A percentile compares a stretch with the other conserved stretches of the same genome.
Conservation (phyloP, 1,140 invertebrate genomes). For the Andricus grossulariae region DNA sequence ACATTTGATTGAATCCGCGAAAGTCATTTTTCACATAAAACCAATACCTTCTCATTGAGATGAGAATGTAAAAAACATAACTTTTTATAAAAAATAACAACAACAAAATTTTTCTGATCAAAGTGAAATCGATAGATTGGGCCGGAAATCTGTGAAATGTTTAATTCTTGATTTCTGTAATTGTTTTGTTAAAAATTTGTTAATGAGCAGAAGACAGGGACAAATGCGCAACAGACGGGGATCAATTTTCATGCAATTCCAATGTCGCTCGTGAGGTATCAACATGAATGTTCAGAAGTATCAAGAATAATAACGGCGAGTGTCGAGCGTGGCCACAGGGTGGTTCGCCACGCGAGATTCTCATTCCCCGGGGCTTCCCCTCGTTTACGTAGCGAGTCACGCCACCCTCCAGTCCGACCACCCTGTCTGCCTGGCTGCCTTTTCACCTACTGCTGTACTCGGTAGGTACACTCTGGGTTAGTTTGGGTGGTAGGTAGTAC, state of each 20-base stretch:
- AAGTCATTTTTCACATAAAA: too few species aligned
- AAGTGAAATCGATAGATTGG: too few species aligned
- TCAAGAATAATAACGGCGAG: conserved; percentile 66
- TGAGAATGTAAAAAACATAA: too few species aligned
- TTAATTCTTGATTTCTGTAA: too few species aligned
- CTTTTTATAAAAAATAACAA: too few species aligned
- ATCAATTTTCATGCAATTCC: background rate
- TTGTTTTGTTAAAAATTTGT: too few species aligned
- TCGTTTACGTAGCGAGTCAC: conserved; percentile 62
- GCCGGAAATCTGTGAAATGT: too few species aligned
- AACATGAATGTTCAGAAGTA: conserved; percentile 43
- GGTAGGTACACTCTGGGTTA: conserved; percentile 39
- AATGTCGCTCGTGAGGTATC: conserved; percentile 8
- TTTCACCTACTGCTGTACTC: conserved; percentile 51
- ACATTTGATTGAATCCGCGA: too few species aligned
- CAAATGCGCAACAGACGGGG: too few species aligned
- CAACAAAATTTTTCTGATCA: too few species aligned
- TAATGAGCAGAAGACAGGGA: too few species aligned
- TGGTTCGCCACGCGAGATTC: conserved; percentile 73
- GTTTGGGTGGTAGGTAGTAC: conserved; percentile 48
- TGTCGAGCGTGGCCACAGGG: conserved; percentile 73
- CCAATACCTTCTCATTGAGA: too few species aligned
- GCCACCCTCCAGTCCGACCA: conserved; percentile 55
- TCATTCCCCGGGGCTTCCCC: conserved; percentile 62
- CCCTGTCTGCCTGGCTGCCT: conserved; percentile 40